Evolutionary conservation across 2,113 vertebrate genomes (phyloP), one percentile per base, ranked within the genome.

Genomic region (Tauraco erythrolophus): DNA sequence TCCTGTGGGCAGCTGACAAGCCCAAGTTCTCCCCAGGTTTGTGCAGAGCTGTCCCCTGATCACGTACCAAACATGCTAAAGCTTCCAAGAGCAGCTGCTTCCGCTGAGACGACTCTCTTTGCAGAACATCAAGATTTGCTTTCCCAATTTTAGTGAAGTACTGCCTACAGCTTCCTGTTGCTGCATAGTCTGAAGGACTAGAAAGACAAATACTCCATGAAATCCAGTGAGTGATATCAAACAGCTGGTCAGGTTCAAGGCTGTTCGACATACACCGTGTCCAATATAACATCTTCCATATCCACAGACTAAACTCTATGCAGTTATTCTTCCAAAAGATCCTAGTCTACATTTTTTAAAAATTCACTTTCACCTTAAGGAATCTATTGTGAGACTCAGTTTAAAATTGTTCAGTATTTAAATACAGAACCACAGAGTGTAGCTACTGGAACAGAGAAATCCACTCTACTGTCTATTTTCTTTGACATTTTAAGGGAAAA

Each of bases 61-160:
- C 83, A 46, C 87, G 0, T 95, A 98, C 98, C 98, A 96, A 64
- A n/a, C 98, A 98, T 0, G 58, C 23, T 46, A 98, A 84, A 19
- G 96, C 97, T 10, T 84, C 91, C 13, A 9, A 2, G 37, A 98
- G 96, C 71, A 98, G 93, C 22, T 46, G 65, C 17, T 53, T 85
- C 45, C 97, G 61, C 90, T 11, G 86, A 2, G 88, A 41, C 0
- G 71, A 88, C 14, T 77, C 90, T 39, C 39, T 88, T 6, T 87
- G 92, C 60, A 97, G 95, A 21, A 97, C 8, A 25, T 87, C 85
- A 33, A 94, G 16, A 8, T 96, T 96, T 19, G 97, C 97, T 81
- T 76, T 19, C 23, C 96, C 88, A 4, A 97, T 0, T 0, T 30
- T 72, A 19, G 9, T 30, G 14, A 97, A 93, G 91, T 94, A 97